A percentile compares a stretch with the other conserved stretches of the same genome.
These are phyloP conservation scores for Sanderia malayensis DNA, from an alignment of 30 jellyfish, hydroid and myxozoan species.

Conservation along the genomic window DNA sequence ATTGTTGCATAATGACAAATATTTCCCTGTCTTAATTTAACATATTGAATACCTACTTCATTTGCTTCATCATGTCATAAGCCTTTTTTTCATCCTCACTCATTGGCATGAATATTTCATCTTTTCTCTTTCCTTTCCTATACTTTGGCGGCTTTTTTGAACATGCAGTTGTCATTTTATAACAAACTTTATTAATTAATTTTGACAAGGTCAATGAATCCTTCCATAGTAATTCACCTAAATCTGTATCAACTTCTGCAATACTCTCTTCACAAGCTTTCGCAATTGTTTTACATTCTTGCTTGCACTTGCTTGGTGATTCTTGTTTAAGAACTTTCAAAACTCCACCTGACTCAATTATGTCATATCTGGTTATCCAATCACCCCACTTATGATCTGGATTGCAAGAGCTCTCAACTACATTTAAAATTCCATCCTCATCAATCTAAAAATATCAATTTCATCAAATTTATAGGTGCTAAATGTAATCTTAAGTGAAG, in stretches of 20 bases:
- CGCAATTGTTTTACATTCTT: constrained; percentile 87
- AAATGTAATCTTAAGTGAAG: neutral
- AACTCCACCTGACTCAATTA: constrained; percentile 31
- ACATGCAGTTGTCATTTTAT: constrained; percentile 68
- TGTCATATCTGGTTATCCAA: constrained; percentile 79
- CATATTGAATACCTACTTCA: constrained; percentile 57
- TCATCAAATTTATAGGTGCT: neutral
- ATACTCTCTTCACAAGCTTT: constrained; percentile 87
- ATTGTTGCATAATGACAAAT: too few species aligned
- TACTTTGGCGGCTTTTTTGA: constrained; percentile 41
- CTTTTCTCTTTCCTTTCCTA: constrained; percentile 63
- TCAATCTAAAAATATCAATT: constrained; percentile 49
- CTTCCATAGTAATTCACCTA: constrained; percentile 90
- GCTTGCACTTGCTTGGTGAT: constrained; percentile 64
- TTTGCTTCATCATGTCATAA: constrained; percentile 70
- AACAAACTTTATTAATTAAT: constrained; percentile 71
- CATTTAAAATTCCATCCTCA: constrained; percentile 77
- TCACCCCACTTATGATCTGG: constrained; percentile 66
- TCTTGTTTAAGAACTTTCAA: constrained; percentile 57
- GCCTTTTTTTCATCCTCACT: constrained; percentile 84
- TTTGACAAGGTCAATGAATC: constrained; percentile 50
- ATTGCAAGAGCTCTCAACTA: constrained; percentile 78
- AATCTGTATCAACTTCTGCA: constrained; percentile 91
- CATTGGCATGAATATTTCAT: constrained; percentile 67
- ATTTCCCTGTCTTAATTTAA: too few species aligned